These are phyloP conservation scores for Rhinatrema bivittatum DNA, from an alignment of 2,797 vertebrate genomes.

Conservation along the genomic window DNA sequence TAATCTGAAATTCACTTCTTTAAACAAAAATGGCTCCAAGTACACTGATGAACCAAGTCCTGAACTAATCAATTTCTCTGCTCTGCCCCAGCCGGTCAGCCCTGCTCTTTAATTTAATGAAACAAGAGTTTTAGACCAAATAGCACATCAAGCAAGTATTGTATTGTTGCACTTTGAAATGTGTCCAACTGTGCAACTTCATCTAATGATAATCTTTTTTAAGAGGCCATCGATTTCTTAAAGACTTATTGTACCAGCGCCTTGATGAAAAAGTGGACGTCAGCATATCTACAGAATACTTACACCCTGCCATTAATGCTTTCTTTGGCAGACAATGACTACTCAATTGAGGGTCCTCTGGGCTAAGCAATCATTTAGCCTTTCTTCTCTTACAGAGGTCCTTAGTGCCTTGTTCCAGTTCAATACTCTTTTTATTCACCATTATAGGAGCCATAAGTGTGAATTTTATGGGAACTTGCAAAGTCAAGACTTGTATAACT, in stretches of 20 bases:
- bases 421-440: conserved; percentile 69
- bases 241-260: conserved; percentile 72
- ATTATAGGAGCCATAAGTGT: conserved; percentile 64
- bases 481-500: conserved; percentile 56
- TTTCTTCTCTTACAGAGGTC: conserved; percentile 66
- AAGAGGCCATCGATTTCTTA: conserved; percentile 88
- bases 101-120: conserved; percentile 94
- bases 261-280: conserved; percentile 67
- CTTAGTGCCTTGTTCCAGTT: conserved; percentile 72
- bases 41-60: conserved; percentile 58
- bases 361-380: conserved; percentile 69
- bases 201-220: conserved; percentile 90
- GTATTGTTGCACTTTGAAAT: conserved; percentile 86
- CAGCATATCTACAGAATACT: conserved; percentile 69
- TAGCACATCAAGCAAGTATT: conserved; percentile 89
- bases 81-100: conserved; percentile 70
- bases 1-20: conserved; percentile 51
- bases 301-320: conserved; percentile 68
- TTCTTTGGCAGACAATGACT: conserved; percentile 74
- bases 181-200: conserved; percentile 81
- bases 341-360: conserved; percentile 67
- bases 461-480: conserved; percentile 72
- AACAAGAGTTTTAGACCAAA: conserved; percentile 85
- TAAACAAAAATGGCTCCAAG: conserved; percentile 69
- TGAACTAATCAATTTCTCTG: conserved; percentile 86